Conservation (phyloP, 2,888 invertebrate species). For the Mylabris sibirica region DNA sequence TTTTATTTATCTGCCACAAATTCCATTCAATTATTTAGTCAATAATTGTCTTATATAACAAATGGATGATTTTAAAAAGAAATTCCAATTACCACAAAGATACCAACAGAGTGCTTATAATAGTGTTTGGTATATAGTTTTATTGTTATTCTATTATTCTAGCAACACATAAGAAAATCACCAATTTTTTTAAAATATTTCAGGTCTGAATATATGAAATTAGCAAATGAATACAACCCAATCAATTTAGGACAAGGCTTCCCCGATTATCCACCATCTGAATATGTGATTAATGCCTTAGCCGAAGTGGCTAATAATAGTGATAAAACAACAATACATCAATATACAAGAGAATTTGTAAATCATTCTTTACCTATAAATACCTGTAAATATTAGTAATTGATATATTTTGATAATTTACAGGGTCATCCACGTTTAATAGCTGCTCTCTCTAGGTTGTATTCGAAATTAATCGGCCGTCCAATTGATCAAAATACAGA, state of each 20-base stretch:
- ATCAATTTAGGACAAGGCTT: constrained; percentile 96
- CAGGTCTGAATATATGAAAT: constrained; percentile 91
- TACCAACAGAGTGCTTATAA: constrained; percentile 5
- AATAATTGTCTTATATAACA: not conserved
- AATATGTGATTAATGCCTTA: constrained; percentile 80
- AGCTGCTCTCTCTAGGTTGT: constrained; percentile 84
- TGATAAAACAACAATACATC: constrained; percentile 74
- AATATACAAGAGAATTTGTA: constrained; percentile 95
- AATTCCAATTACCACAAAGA: not conserved
- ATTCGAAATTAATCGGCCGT: constrained; percentile 77
- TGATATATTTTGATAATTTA: not conserved
- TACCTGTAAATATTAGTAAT: too few relatives aligned
- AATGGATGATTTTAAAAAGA: not conserved
- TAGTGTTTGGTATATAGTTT: constrained; percentile 9
- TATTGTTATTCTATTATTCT: not conserved
- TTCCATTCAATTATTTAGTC: not conserved
- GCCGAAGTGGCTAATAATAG: constrained; percentile 69
- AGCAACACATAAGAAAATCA: not conserved
- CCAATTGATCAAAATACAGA: constrained; percentile 86
- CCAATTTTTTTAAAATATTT: constrained; percentile 37
- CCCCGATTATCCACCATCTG: constrained; percentile 89
- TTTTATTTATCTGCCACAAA: not conserved
- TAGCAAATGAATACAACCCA: constrained; percentile 85
- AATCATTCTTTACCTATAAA: constrained; percentile 42
- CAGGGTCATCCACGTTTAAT: constrained; percentile 88